Evolutionary conservation across 35 echinoderm and acorn worm genomes (phyloP).

Genomic region (Patiria miniata): DNA sequence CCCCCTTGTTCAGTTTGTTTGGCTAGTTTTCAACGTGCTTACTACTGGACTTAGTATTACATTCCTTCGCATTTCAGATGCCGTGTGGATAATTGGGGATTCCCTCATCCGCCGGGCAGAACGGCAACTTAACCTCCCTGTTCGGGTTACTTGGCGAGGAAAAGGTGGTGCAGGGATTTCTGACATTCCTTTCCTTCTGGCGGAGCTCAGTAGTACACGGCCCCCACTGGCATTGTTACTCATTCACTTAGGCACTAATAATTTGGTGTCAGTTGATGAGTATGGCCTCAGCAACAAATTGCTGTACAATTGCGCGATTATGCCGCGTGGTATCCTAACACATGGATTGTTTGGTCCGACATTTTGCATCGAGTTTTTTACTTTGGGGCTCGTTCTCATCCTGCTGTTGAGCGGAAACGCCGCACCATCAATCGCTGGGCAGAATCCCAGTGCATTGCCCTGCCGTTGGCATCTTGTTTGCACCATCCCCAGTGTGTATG

Average conservation of each 20-base stretch:
- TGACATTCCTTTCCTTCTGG: no score
- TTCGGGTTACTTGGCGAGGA: no score
- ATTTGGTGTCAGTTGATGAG: not conserved
- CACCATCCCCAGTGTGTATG: not conserved
- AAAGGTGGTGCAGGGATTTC: not conserved
- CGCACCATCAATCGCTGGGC: not conserved
- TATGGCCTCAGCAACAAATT: not conserved
- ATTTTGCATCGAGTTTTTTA: not conserved
- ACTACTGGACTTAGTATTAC: no score
- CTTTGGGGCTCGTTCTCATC: no score
- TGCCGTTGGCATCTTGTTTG: not conserved
- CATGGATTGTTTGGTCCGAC: not conserved
- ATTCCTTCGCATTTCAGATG: not conserved
- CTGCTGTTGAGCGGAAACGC: not conserved
- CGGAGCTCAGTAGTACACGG: not conserved
- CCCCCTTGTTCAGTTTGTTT: no score
- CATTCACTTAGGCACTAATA: slow-evolving; percentile 2
- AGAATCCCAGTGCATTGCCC: no score
- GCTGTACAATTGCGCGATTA: not conserved
- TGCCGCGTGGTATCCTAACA: not conserved
- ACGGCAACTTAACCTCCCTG: not conserved
- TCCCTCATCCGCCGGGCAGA: not conserved
- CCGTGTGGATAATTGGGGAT: not conserved
- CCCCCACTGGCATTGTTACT: not conserved
- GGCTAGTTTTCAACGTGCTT: no score